Percentiles rank a stretch among this genome's conserved stretches.
phyloP scores from a whole-genome alignment of 2,888 invertebrate genomes.

The Pyrrhosoma nymphula region DNA sequence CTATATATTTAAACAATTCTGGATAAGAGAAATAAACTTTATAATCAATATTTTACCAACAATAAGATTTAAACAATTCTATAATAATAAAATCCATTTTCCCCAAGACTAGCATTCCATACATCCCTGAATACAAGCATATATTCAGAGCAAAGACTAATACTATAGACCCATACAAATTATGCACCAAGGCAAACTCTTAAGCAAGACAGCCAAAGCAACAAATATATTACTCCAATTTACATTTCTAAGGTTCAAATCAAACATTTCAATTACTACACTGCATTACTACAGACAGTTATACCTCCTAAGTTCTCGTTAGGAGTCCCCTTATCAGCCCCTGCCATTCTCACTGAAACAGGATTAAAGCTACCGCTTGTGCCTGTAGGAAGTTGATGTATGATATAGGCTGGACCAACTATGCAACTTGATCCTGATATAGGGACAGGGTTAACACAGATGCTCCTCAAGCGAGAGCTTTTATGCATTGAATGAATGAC shows the following conservation, averaged over 20 bases:
- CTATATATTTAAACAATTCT: not conserved
- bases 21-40: constrained; percentile 34
- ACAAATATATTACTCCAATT: not conserved
- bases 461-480: not conserved
- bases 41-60: not conserved
- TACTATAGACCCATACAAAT: not conserved
- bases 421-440: constrained; percentile 42
- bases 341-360: constrained; percentile 4
- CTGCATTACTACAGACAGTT: not conserved
- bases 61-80: constrained; percentile 4
- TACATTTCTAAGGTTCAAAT: not conserved
- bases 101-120: constrained; percentile 53
- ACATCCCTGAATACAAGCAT: not conserved
- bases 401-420: constrained; percentile 45
- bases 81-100: not conserved
- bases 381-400: constrained; percentile 24
- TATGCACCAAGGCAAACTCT: not conserved
- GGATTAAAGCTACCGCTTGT: not conserved
- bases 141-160: constrained; percentile 2
- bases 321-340: not conserved
- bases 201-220: constrained; percentile 13
- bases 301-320: not conserved
- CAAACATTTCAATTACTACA: not conserved
- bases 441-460: constrained; percentile 33
- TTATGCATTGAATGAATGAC: constrained; percentile 39